Evolutionary conservation across 2,888 invertebrate genomes (phyloP), one percentile per base, ranked within the genome.

Genomic region (Serripes groenlandicus): DNA sequence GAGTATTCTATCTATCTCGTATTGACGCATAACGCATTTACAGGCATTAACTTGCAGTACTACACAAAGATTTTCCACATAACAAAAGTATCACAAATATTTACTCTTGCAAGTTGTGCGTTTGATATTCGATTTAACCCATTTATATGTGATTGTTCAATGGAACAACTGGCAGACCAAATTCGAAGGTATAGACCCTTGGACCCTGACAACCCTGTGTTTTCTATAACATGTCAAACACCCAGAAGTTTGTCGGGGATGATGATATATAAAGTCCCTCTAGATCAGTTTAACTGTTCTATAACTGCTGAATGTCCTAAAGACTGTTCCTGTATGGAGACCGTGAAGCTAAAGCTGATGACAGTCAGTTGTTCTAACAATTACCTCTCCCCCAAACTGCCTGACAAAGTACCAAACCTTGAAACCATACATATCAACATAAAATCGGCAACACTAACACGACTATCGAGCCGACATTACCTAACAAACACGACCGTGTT

Each of bases 41-140:
- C 80, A 0, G 32, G 18, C 0, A 0, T 78, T 42, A 42, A 81
- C 35, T 18, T 42, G 3, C 18, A 70, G 0, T 75, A 80, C 23
- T 68, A 71, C n/a, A 32, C 60, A 2, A 62, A 74, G 2, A 18
- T 78, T 34, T 75, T 84, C 18, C 71, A 83, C 68, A 28, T 83
- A 3, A 79, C 73, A 23, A 28, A 68, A 9, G 3, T 23, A 18
- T 3, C 9, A 9, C 28, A 70, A 21, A 5, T 77, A 9, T 28
- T 30, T 37, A 28, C 42, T 15, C 68, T 80, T 11, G 3, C n/a
- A 28, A 80, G 72, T 28, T 52, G 70, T 54, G 74, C 64, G 9
- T 75, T 84, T 52, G 84, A 84, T 60, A 1, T 71, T 0, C 28
- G 78, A n/a, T 84, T 84, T 71, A 84, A 84, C 66, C 84, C 84